These are phyloP conservation scores for Ctenodactylus gundi DNA, from an alignment of 2,113 vertebrate genomes.

Conservation along the genomic window DNA sequence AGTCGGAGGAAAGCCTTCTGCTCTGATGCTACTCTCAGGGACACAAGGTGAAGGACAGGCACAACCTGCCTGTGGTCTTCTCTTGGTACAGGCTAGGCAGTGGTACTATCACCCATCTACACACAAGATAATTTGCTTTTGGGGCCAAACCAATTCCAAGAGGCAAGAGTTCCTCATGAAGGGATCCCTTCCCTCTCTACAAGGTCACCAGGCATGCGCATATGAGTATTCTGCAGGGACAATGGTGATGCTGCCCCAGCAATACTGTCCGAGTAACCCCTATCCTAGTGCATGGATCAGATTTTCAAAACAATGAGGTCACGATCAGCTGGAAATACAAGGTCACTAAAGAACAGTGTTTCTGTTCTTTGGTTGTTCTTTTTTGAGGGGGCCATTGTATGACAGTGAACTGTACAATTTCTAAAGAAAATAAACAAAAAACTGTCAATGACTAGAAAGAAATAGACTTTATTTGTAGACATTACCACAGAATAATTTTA, in stretches of 20 bases:
- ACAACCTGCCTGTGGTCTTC: neutral
- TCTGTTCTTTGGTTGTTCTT: neutral
- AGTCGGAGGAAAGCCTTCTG: too few species aligned
- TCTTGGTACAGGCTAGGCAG: neutral
- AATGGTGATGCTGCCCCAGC: accelerated
- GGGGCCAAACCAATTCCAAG: neutral
- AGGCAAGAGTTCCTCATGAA: neutral
- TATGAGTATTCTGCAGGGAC: neutral
- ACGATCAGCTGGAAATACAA: slow-evolving; percentile 41
- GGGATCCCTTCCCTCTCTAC: neutral
- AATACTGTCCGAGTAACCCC: neutral
- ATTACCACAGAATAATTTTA: too few species aligned
- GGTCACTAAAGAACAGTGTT: neutral
- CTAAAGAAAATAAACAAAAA: neutral
- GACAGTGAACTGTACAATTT: too few species aligned
- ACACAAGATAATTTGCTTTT: neutral
- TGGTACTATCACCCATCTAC: neutral
- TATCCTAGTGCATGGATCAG: neutral
- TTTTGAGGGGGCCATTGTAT: too few species aligned
- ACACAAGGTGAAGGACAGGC: neutral
- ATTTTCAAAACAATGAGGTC: neutral
- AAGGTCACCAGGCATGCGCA: neutral
- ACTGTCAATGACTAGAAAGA: neutral
- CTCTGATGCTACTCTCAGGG: neutral
- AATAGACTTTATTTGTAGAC: slow-evolving; percentile 36